Evolutionary conservation across 92 coral and sea anemone species (phyloP), one percentile per base, ranked within the genome.

Genomic region (Epizoanthus scotinus): DNA sequence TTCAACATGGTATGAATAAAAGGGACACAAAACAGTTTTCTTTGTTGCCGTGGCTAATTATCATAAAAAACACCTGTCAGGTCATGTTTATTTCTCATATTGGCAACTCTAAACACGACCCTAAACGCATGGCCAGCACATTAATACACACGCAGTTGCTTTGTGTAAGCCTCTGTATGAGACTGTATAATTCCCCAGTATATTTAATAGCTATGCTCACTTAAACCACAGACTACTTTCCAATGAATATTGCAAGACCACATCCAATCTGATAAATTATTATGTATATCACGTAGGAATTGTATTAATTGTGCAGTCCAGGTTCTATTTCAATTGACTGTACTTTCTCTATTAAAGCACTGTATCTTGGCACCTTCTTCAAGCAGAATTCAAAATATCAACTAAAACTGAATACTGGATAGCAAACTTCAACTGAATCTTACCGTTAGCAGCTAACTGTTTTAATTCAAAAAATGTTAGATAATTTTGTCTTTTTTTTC

Each of bases 51-150:
- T 27, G 60, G 79, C 83, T 81, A 70, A 93, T 93, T 93, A 84
- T 71, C 97, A 93, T 93, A 90, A 21, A 68, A 36, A 73, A 66
- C 97, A 93, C 92, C 97, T 93, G 97, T 67, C 85, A 54, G 29
- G 19, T 8, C 18, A 42, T 93, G 91, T 93, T 85, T 90, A 84
- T 87, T 85, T 92, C 94, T 58, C 92, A 84, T 73, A 85, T 83
- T 74, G 70, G 88, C 90, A 85, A 87, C 94, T 84, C 84, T 70
- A 84, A 90, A 84, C 83, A 84, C 50, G 72, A 71, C 47, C 56
- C 59, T 70, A 80, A 61, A 69, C 36, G 60, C 82, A 29, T 82
- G 54, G 58, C 84, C 87, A 44, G 60, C 56, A 75, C 36, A 75
- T 54, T 58, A 75, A 71, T 27, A 58, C 81, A 20, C 81, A 34